These are phyloP conservation scores for Dolichoris vasculosae DNA, from an alignment of 1,140 invertebrate genomes.

Conservation along the genomic window DNA sequence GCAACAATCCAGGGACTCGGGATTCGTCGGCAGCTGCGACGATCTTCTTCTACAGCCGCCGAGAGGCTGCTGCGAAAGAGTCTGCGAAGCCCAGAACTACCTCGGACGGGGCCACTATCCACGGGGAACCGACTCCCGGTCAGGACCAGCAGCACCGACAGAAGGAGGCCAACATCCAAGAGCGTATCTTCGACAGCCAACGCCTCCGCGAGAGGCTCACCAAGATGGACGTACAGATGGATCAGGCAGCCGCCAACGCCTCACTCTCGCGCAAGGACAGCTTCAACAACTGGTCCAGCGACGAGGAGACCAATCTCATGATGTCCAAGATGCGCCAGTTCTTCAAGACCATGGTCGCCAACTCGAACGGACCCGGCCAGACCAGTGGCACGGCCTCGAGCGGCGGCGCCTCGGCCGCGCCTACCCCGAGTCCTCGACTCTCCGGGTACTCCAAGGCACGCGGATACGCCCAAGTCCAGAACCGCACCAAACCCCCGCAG, in stretches of 20 bases:
- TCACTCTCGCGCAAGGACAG: conserved; percentile 86
- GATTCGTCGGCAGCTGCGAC: conserved; percentile 91
- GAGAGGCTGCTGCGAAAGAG: conserved; percentile 50
- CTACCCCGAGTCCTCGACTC: conserved; percentile 72
- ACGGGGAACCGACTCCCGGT: background rate
- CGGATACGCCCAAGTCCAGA: conserved; percentile 68
- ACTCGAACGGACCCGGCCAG: conserved; percentile 71
- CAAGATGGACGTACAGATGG: conserved; percentile 46
- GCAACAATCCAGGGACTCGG: conserved; percentile 89
- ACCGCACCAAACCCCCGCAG: conserved; percentile 84
- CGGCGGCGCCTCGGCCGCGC: conserved; percentile 73
- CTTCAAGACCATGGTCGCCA: conserved; percentile 89
- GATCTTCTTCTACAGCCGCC: conserved; percentile 83
- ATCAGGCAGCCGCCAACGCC: conserved; percentile 57
- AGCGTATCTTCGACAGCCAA: conserved; percentile 36
- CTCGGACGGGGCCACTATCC: background rate
- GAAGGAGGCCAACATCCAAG: conserved; percentile 42
- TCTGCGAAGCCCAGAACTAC: conserved; percentile 17
- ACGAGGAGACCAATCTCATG: conserved; percentile 95
- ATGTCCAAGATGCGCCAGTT: conserved; percentile 95
- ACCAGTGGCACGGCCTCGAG: conserved; percentile 67
- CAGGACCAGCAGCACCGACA: background rate
- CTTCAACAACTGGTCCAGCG: conserved; percentile 94
- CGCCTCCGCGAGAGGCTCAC: conserved; percentile 28
- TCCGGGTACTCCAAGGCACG: conserved; percentile 72